Evolutionary conservation across 2,797 vertebrate species (phyloP), one percentile per base, ranked within the genome.

Genomic region (Sorex maritimensis): DNA sequence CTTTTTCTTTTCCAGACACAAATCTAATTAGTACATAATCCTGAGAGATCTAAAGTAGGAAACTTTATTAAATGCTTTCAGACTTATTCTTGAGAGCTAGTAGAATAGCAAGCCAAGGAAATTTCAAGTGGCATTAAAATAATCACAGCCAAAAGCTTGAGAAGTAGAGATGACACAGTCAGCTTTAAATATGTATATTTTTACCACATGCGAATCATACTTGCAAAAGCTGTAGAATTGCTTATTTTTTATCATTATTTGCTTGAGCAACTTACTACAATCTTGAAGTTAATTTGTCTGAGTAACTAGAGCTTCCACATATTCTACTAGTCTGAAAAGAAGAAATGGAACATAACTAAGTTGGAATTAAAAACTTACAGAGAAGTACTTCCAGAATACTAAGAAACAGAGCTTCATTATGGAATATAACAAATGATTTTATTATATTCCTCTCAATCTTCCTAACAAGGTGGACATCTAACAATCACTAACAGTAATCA

Each of bases 41-140:
- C 74, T 87, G 30, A 93, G 81, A 92, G 30, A 41, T 34, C 73
- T 86, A 88, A 86, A 85, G 78, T 11, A 81, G 85, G 65, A 93
- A 92, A 94, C 13, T 86, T 83, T 86, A 93, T 93, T 91, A 74
- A 96, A 81, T 65, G 88, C 68, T 68, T 93, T 58, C 55, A 86
- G 55, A 88, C 23, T 90, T 87, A 86, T 90, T 88, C 83, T 83
- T 84, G 21, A 95, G 80, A 61, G 17, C 46, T 63, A 11, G 38
- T 38, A 65, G 55, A 95, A 90, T 0, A 88, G 49, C 7, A 4
- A 91, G 72, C 88, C 85, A 96, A 95, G 28, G 83, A 61, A 92
- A 93, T 95, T 95, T 96, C 72, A 90, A 86, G 61, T 90, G 86
- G 86, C 92, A 95, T 96, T 92, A 95, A 88, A 86, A 94, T 93